These are phyloP conservation scores for Stercorarius parasiticus DNA, from an alignment of 2,113 vertebrate species.

Conservation along the genomic window DNA sequence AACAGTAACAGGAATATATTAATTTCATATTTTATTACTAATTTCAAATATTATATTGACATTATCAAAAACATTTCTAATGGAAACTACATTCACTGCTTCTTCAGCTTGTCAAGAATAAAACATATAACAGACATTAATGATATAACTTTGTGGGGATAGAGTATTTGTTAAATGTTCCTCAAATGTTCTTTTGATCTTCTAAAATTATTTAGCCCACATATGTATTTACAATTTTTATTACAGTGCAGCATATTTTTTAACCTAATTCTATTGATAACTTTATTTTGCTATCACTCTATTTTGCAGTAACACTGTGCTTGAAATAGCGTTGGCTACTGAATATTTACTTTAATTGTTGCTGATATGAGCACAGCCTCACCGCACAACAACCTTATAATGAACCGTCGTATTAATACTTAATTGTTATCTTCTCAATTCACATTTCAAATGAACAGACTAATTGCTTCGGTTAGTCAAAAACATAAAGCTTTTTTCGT, in stretches of 20 bases:
- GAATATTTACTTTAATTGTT: not conserved
- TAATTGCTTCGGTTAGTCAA: not conserved
- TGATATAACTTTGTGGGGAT: not conserved
- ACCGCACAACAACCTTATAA: not conserved
- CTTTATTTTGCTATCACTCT: not conserved
- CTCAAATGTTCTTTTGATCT: not conserved
- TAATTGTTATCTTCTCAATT: not conserved
- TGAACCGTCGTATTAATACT: not conserved
- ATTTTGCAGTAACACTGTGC: not conserved
- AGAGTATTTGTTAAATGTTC: not conserved
- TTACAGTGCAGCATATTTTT: not conserved
- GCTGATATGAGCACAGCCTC: not conserved
- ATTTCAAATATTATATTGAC: not conserved
- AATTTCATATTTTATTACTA: not conserved
- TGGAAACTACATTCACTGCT: not conserved
- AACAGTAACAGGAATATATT: not conserved
- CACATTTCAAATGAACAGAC: not conserved
- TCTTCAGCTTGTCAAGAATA: not conserved
- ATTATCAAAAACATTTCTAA: not conserved
- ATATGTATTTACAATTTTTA: not conserved
- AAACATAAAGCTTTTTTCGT: not conserved
- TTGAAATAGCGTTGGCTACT: not conserved
- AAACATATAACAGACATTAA: not conserved
- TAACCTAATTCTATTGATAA: not conserved
- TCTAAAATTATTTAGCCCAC: not conserved